Conservation (phyloP, 2,113 vertebrate species). For the Antechinus flavipes region DNA sequence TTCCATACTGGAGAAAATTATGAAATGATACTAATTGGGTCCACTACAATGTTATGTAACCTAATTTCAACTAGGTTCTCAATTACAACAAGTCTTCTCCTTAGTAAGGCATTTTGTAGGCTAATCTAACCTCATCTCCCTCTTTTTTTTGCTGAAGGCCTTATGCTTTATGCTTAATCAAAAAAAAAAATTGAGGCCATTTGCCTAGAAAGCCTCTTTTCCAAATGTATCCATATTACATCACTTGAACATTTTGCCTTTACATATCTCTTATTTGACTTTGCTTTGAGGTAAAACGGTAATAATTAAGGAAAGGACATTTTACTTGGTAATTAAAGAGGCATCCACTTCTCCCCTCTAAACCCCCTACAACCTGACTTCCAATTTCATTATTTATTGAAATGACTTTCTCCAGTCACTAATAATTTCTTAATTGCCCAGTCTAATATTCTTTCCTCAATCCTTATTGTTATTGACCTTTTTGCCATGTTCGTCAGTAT, state of each 20-base stretch:
- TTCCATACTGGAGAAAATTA: background rate
- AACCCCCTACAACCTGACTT: background rate
- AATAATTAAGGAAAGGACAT: background rate
- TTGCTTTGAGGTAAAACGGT: background rate
- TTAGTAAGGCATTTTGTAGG: background rate
- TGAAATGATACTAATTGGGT: background rate
- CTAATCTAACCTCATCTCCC: background rate
- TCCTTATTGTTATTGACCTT: background rate
- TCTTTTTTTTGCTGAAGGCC: background rate
- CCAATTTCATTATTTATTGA: background rate
- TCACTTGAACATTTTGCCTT: background rate
- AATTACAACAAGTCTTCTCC: background rate
- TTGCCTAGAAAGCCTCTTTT: background rate
- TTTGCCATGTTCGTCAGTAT: background rate
- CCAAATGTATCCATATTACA: background rate
- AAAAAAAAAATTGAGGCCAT: background rate
- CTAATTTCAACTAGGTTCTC: background rate
- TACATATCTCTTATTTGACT: background rate
- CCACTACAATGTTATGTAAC: background rate
- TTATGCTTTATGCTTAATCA: background rate
- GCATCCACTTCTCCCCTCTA: background rate
- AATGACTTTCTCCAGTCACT: background rate
- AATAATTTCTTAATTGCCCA: background rate
- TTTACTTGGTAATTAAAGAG: too few relatives aligned
- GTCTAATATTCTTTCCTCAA: background rate